Conservation (phyloP, 37 sponge, comb jelly and placozoan genomes). For the Halichondria panicea region DNA sequence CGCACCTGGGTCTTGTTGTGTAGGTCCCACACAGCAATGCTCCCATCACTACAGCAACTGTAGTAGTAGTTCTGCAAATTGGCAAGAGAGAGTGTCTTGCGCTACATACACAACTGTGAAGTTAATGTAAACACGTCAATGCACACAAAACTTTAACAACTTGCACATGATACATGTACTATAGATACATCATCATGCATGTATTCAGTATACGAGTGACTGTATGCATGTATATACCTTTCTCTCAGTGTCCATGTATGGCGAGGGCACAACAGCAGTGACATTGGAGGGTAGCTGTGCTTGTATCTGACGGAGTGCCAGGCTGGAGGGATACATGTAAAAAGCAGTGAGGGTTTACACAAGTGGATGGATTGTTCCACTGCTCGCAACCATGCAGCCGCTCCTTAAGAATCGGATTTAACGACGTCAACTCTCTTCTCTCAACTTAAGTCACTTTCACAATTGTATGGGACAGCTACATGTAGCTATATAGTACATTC, state of each 20-base stretch:
- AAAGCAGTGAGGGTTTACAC: too few species aligned
- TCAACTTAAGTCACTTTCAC: too few species aligned
- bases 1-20: conserved; percentile 74
- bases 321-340: not conserved
- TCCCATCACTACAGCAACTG: conserved; percentile 98
- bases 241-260: conserved; percentile 76
- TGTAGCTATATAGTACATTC: too few species aligned
- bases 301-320: conserved; percentile 70
- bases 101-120: too few species aligned
- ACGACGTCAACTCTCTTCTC: too few species aligned
- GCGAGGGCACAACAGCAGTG: conserved; percentile 96
- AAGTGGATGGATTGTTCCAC: too few species aligned
- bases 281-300: conserved; percentile 86
- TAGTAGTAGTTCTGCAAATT: conserved; percentile 70
- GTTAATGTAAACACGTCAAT: too few species aligned
- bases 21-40: conserved; percentile 96
- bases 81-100: not conserved
- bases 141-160: not conserved
- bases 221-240: too few species aligned
- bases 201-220: too few species aligned
- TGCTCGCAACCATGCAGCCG: too few species aligned
- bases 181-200: not conserved
- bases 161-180: not conserved
- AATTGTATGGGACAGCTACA: too few species aligned
- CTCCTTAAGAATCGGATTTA: too few species aligned